Base-by-base conservation (phyloP, 2,888 invertebrate genomes). In the Dicycla oo region DNA sequence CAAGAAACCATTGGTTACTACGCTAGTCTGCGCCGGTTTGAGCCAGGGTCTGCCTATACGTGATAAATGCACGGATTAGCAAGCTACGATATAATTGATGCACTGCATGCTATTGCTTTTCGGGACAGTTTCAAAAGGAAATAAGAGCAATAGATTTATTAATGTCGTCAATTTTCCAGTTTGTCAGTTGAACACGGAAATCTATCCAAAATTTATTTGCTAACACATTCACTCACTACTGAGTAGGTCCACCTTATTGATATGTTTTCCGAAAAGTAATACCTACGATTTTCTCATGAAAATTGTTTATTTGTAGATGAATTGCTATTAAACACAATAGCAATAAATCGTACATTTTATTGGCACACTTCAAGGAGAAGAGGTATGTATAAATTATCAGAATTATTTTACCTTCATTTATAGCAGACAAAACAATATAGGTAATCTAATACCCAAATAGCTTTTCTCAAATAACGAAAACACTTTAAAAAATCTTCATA, bases 1-100 rank as follows among this genome's bases (percentile, higher is more conserved):
- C 68, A 68, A 81, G 69, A 83, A 85, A 88, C 84, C 81, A 86
- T 85, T 84, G 82, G 80, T 86, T 86, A 81, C 79, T 75, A 65
- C 62, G 75, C 45, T 23, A 49, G 53, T 18, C 68, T 51, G 51
- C n/a, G 18, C 65, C 38, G 23, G 47, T 13, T 71, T 57, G 51
- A 34, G 40, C 75, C 43, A 7, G 30, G 56, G 38, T n/a, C 38
- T 68, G 30, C 61, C 82, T 84, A 74, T 69, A 62, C 40, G 57
- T 83, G 82, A 87, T 83, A 84, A 82, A 81, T 69, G 75, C 57
- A n/a, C 20, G 73, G 78, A 78, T 84, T 82, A 79, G 61, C 58
- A 73, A 65, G 66, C 66, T 68, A 64, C 53, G 26, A 69, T 51
- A 51, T 75, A 62, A 74, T 80, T 75, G 38, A n/a, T n/a, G n/a